Percentiles rank a stretch among this genome's conserved stretches.
Evolutionary conservation across 2,113 vertebrate genomes (phyloP).

Genomic region (Baryphthengus martii): DNA sequence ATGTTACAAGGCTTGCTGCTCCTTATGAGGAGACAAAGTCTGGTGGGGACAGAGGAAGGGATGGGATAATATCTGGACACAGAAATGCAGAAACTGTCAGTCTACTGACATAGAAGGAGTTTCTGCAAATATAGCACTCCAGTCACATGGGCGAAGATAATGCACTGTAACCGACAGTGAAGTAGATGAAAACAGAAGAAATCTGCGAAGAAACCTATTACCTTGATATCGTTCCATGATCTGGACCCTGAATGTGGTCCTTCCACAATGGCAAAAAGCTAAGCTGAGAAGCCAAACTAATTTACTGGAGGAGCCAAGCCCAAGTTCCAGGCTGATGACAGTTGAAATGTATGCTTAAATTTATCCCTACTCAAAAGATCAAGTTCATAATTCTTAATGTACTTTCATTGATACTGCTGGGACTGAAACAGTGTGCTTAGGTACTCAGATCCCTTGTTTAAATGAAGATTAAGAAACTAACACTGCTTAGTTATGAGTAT

Average conservation of each 20-base stretch:
- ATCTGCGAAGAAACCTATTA: not conserved
- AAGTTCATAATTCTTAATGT: not conserved
- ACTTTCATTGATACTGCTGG: not conserved
- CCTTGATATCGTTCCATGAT: not conserved
- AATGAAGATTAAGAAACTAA: not conserved
- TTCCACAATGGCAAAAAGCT: not conserved
- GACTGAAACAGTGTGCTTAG: not conserved
- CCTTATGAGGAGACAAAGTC: not conserved
- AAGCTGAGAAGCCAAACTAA: not conserved
- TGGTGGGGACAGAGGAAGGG: not conserved
- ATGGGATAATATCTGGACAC: not conserved
- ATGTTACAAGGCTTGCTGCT: not conserved
- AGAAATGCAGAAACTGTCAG: not conserved
- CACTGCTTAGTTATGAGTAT: not conserved
- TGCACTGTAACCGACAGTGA: not conserved
- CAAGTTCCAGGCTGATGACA: not conserved
- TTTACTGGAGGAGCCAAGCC: not conserved
- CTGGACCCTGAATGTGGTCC: not conserved
- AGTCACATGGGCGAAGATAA: not conserved
- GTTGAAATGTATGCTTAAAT: not conserved
- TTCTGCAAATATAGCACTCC: not conserved
- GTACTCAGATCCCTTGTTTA: not conserved
- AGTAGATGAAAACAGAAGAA: not conserved
- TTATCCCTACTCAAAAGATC: not conserved
- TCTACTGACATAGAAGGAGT: not conserved